Conservation (phyloP, 2,888 invertebrate genomes). For the Leuctra nigra region DNA sequence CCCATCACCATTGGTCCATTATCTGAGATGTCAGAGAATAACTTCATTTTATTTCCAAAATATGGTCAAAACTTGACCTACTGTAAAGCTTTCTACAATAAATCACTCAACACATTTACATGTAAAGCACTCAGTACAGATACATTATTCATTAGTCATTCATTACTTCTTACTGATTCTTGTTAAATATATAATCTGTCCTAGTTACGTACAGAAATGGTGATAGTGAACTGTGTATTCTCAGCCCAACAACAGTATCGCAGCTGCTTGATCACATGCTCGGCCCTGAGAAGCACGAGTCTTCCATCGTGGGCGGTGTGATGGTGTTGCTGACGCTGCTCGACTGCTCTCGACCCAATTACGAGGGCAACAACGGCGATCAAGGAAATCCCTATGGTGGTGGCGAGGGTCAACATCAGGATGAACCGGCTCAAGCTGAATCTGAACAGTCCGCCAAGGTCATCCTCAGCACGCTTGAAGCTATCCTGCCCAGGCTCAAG, state of each 20-base stretch:
- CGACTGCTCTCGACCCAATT: conserved; percentile 36
- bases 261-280: conserved; percentile 70
- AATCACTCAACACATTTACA: no score
- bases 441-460: conserved; percentile 53
- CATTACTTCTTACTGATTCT: no score
- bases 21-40: no score
- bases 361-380: not conserved
- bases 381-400: conserved; percentile 4
- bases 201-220: not conserved
- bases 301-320: conserved; percentile 72
- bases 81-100: no score
- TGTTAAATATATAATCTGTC: no score
- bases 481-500: conserved; percentile 58
- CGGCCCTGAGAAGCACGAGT: conserved; percentile 55
- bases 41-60: no score
- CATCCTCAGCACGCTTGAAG: conserved; percentile 54
- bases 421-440: conserved; percentile 37
- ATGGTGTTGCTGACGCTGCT: conserved; percentile 69
- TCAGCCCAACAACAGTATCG: conserved; percentile 56
- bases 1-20: no score
- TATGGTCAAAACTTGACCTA: no score
- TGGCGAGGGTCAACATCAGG: conserved; percentile 6
- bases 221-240: conserved; percentile 28
- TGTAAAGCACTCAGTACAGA: no score
- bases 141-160: no score